Percentiles rank a stretch among this genome's conserved stretches.
These are phyloP conservation scores for Solea senegalensis DNA, from an alignment of 2,113 vertebrate species.

Conservation along the genomic window DNA sequence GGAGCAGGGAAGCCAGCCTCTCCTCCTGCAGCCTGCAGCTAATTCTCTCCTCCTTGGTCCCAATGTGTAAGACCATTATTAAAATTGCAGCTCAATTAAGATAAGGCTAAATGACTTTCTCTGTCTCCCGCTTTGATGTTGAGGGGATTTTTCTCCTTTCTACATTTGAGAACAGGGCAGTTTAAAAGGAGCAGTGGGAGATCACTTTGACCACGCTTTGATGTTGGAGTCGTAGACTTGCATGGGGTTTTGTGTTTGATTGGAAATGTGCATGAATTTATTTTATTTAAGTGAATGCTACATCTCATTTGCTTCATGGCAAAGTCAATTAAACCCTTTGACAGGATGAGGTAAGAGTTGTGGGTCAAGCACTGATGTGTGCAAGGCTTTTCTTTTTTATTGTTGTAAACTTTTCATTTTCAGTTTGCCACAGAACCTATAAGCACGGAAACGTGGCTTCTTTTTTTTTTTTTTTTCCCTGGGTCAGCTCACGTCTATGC, in stretches of 20 bases:
- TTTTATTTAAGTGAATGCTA: conserved; percentile 49
- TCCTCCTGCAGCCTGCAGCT: conserved; percentile 58
- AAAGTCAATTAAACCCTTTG: conserved; percentile 52
- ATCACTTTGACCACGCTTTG: conserved; percentile 63
- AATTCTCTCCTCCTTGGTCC: conserved; percentile 73
- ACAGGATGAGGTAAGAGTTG: conserved; percentile 13
- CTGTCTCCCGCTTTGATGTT: conserved; percentile 82
- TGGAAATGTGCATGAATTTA: conserved; percentile 54
- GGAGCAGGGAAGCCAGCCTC: conserved; percentile 39
- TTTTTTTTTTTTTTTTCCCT: conserved; percentile 17
- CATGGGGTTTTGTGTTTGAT: conserved; percentile 55
- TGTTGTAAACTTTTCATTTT: conserved; percentile 53
- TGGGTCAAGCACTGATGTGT: conserved; percentile 18
- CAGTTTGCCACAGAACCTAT: conserved; percentile 23
- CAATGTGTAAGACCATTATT: conserved; percentile 85
- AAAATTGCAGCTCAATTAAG: conserved; percentile 85
- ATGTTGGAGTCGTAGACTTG: conserved; percentile 59
- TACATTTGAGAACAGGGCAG: conserved; percentile 66
- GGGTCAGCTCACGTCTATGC: conserved; percentile 38
- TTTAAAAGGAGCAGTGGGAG: conserved; percentile 52
- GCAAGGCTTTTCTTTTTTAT: conserved; percentile 33
- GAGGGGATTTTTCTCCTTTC: conserved; percentile 74
- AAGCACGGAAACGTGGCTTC: conserved; percentile 51
- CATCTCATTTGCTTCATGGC: conserved; percentile 60
- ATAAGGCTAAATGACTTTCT: conserved; percentile 86